These are phyloP conservation scores for Chionomys nivalis DNA, from an alignment of 2,113 vertebrate genomes.

Conservation along the genomic window DNA sequence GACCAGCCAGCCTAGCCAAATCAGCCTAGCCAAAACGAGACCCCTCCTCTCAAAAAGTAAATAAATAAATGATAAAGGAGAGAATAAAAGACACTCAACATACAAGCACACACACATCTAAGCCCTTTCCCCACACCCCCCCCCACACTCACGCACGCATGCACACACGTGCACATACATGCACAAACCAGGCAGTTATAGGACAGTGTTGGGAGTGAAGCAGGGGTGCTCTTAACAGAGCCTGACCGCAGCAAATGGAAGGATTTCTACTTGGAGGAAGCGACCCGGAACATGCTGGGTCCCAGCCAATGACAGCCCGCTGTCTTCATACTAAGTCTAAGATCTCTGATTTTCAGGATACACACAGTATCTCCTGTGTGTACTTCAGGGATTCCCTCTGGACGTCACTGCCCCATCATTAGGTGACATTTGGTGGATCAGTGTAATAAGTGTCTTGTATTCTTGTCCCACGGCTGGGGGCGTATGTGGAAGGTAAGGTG, in stretches of 20 bases:
- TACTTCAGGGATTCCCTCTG: neutral
- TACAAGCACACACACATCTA: neutral
- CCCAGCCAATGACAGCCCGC: neutral
- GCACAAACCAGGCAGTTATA: neutral
- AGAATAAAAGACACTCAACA: neutral
- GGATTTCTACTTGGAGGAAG: neutral
- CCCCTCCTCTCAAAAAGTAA: neutral
- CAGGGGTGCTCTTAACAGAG: neutral
- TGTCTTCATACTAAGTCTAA: neutral
- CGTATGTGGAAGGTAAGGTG: neutral
- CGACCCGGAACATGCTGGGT: neutral
- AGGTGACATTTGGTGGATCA: neutral
- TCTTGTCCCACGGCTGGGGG: neutral
- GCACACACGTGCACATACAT: neutral
- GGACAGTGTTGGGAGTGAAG: neutral
- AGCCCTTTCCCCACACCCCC: no score
- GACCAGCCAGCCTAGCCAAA: neutral
- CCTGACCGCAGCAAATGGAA: neutral
- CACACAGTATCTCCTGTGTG: neutral
- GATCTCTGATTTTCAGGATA: rapidly evolving
- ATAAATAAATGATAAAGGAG: neutral
- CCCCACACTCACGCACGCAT: neutral
- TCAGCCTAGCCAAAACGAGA: neutral
- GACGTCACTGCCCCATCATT: neutral
- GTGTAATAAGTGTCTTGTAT: neutral